phyloP scores from a whole-genome alignment of 2,888 invertebrate species.

The Acleris laterana region DNA sequence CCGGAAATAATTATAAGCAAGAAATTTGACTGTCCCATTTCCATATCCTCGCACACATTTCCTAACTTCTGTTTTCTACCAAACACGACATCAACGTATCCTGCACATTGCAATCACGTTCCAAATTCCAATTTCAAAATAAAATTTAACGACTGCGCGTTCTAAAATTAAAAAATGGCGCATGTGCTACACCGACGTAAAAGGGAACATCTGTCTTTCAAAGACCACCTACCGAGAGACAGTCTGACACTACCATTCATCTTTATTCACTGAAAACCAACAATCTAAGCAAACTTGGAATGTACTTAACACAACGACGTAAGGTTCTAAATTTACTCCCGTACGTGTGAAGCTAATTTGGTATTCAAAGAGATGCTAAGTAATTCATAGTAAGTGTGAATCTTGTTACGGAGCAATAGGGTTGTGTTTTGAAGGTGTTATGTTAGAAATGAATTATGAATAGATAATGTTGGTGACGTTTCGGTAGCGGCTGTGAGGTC shows the following conservation, averaged over 20 bases:
- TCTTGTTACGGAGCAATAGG: slow-evolving; percentile 58
- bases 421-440: slow-evolving; percentile 55
- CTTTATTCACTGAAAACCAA: slow-evolving; percentile 66
- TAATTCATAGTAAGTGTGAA: slow-evolving; percentile 63
- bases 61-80: slow-evolving; percentile 20
- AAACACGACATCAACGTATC: slow-evolving; percentile 18
- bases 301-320: slow-evolving; percentile 23
- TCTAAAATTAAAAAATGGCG: slow-evolving; percentile 71
- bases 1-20: too few species aligned
- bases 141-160: slow-evolving; percentile 46
- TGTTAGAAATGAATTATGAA: slow-evolving; percentile 60
- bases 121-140: slow-evolving; percentile 48
- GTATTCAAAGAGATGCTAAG: slow-evolving; percentile 52
- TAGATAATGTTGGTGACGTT: slow-evolving; percentile 60
- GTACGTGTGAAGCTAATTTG: slow-evolving; percentile 30
- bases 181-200: slow-evolving; percentile 50
- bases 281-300: slow-evolving; percentile 2
- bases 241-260: slow-evolving; percentile 69
- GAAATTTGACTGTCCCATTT: too few species aligned
- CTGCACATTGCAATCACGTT: slow-evolving; percentile 25
- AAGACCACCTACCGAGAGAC: slow-evolving; percentile 76
- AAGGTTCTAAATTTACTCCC: slow-evolving; percentile 40
- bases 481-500: slow-evolving; percentile 47
- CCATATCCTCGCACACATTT: slow-evolving; percentile 1
- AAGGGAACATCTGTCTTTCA: slow-evolving; percentile 77